These are phyloP conservation scores for Orthonevra nobilis DNA, from an alignment of 2,888 invertebrate species.

Conservation along the genomic window DNA sequence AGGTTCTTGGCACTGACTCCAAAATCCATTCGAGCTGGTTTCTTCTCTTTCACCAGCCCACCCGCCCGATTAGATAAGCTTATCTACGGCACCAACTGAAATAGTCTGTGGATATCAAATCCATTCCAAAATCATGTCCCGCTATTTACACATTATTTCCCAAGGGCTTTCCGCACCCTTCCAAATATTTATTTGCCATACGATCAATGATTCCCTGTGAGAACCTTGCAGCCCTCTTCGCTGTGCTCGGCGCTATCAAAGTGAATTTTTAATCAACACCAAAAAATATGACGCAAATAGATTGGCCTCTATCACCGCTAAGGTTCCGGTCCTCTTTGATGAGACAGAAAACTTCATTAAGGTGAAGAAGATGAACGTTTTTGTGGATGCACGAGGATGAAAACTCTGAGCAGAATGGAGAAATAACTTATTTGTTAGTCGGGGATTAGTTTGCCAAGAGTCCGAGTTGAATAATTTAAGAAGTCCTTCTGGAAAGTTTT, in stretches of 20 bases:
- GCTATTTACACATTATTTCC: no score
- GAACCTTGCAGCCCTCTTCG: not conserved
- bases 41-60: no score
- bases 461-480: slow-evolving; percentile 51
- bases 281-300: slow-evolving; percentile 25
- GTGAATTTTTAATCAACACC: slow-evolving; percentile 35
- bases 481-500: not conserved
- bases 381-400: not conserved
- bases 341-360: slow-evolving; percentile 8
- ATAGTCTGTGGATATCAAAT: no score
- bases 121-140: no score
- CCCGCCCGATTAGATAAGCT: no score
- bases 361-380: not conserved
- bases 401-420: no score
- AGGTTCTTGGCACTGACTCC: no score
- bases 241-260: slow-evolving; percentile 26
- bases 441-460: not conserved
- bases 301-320: not conserved
- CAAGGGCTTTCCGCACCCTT: no score
- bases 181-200: slow-evolving; percentile 11
- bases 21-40: no score
- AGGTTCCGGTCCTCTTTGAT: slow-evolving; percentile 6
- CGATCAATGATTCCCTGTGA: no score
- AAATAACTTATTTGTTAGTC: no score
- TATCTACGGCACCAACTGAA: no score